A percentile compares a stretch with the other conserved stretches of the same genome.
phyloP scores from a whole-genome alignment of 2,113 vertebrate genomes.

The Oceanites oceanicus region DNA sequence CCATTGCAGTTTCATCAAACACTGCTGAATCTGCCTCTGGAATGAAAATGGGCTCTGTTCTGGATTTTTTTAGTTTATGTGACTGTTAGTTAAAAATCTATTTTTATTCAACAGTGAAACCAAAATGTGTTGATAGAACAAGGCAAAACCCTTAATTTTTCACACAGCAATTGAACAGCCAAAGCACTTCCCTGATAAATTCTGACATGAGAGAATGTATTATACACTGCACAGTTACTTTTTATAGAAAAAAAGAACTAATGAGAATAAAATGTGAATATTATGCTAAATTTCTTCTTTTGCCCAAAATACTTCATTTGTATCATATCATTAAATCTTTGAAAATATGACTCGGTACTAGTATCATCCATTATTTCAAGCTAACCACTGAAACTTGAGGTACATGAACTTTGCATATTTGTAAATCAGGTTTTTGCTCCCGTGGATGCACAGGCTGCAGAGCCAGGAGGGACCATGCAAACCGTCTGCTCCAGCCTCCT shows the following conservation, averaged over 20 bases:
- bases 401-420: rapidly evolving
- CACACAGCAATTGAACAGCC: conserved; percentile 28
- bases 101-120: conserved; percentile 10
- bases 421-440: neutral
- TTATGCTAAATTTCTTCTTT: neutral
- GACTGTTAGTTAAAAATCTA: neutral
- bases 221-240: neutral
- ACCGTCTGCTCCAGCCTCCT: neutral
- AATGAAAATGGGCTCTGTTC: neutral
- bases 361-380: neutral
- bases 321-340: neutral
- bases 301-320: neutral
- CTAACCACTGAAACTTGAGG: neutral
- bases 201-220: neutral
- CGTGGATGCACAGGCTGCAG: neutral
- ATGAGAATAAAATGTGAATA: neutral
- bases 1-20: neutral
- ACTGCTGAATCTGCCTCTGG: neutral
- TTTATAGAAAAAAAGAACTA: neutral
- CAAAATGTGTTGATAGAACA: conserved; percentile 5
- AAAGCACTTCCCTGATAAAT: neutral
- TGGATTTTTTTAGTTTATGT: neutral
- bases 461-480: neutral
- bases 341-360: neutral
- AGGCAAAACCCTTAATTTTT: neutral